Evolutionary conservation across 2,797 vertebrate genomes (phyloP), one percentile per base, ranked within the genome.

Genomic region (Poliocrania exsul): DNA sequence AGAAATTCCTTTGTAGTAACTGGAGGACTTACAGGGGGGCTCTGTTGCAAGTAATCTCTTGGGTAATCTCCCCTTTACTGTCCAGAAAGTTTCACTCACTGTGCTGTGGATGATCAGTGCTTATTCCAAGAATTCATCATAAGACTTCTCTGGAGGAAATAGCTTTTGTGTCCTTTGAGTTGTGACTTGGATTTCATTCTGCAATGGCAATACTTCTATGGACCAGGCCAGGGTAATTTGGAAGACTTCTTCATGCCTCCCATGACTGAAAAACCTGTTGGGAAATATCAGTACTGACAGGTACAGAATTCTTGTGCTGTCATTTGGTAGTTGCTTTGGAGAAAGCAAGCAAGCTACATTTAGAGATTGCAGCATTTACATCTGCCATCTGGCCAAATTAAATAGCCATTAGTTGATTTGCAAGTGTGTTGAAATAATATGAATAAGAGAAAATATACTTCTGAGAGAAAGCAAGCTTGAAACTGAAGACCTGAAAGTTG

Each of bases 111-210:
- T 83, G 72, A 73, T 47, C 75, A 80, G 1, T 85, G n/a, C 53
- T 81, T 83, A 42, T 88, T 95, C 87, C 56, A 54, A 31, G 54
- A 92, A 67, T 61, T 85, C 11, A 33, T 69, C 12, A 11, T 24
- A 31, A 18, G 9, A 81, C 80, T 73, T 74, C 47, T 77, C 53
- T 91, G 82, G 49, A 58, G 37, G 28, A 64, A 66, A 28, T 42
- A 69, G 25, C 2, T 54, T 77, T 86, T 84, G 23, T 38, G 12
- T 91, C 72, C 11, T 87, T 79, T 81, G 54, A 87, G 28, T 82
- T 88, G 69, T 25, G 60, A 29, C 33, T 83, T 90, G 67, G 67
- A 87, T 91, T 93, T 95, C 26, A 37, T 92, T 86, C 88, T 86
- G 31, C 72, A 94, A 9, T 66, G 47, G 24, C 60, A 94, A 21